These are phyloP conservation scores for Periplaneta americana DNA, from an alignment of 1,140 invertebrate genomes.

Conservation along the genomic window DNA sequence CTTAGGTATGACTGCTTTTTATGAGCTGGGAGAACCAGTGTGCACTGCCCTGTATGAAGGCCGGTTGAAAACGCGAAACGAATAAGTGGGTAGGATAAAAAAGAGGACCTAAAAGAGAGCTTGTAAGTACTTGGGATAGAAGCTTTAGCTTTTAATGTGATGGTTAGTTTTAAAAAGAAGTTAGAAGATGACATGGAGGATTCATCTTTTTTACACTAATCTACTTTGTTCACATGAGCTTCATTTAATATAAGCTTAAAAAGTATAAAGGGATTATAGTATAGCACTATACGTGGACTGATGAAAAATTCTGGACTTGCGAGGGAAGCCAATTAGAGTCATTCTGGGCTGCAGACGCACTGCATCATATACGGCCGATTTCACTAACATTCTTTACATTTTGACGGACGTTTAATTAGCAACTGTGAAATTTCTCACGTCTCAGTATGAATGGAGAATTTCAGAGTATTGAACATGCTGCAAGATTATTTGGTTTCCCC, in stretches of 20 bases:
- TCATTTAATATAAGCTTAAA: background rate
- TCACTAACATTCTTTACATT: too few relatives aligned
- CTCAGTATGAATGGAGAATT: too few relatives aligned
- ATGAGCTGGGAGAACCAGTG: background rate
- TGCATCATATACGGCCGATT: too few relatives aligned
- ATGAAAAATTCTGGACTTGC: too few relatives aligned
- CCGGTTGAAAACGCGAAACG: background rate
- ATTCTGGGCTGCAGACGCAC: too few relatives aligned
- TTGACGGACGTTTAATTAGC: too few relatives aligned
- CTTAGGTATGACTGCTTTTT: background rate
- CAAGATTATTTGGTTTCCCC: too few relatives aligned
- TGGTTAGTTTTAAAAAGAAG: background rate
- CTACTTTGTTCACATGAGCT: background rate
- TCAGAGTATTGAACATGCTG: too few relatives aligned
- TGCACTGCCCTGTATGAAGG: background rate
- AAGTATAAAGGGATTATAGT: too few relatives aligned
- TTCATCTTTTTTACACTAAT: background rate
- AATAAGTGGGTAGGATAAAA: background rate
- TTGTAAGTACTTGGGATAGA: background rate
- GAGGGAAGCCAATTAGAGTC: too few relatives aligned
- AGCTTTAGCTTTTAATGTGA: background rate
- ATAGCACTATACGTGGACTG: too few relatives aligned
- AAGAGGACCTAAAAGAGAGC: background rate
- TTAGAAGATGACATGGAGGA: background rate
- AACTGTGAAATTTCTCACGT: too few relatives aligned